Conservation (phyloP, 1,140 invertebrate genomes). For the Medauroidea extradentata region DNA sequence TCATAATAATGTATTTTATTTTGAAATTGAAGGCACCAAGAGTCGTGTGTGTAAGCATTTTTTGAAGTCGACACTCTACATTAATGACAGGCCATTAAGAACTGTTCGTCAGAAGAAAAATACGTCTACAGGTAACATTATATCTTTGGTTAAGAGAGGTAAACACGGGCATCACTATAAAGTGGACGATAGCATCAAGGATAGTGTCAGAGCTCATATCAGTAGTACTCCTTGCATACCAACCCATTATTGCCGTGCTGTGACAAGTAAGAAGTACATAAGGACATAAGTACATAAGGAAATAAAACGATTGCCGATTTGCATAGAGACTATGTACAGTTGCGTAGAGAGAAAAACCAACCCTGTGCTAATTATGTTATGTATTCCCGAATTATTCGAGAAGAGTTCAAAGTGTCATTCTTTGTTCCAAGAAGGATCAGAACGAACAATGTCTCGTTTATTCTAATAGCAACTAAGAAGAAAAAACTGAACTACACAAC, state of each 20-base stretch:
- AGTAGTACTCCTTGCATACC: constrained; percentile 34
- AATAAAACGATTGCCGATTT: constrained; percentile 35
- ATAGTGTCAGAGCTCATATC: constrained; percentile 33
- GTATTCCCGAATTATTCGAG: constrained; percentile 32
- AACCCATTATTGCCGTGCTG: constrained; percentile 33
- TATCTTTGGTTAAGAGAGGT: constrained; percentile 9
- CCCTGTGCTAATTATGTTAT: constrained; percentile 26
- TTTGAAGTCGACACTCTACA: constrained; percentile 28
- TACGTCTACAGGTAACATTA: not conserved
- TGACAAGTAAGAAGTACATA: constrained; percentile 32
- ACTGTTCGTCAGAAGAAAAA: constrained; percentile 23
- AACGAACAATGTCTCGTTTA: constrained; percentile 22
- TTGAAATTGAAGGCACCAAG: constrained; percentile 20
- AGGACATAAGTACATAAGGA: too few relatives aligned
- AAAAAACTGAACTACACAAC: constrained; percentile 15
- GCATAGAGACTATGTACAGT: constrained; percentile 29
- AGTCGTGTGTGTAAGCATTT: constrained; percentile 27
- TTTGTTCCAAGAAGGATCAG: constrained; percentile 26
- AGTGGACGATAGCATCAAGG: constrained; percentile 26
- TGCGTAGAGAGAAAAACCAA: constrained; percentile 22
- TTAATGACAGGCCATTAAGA: constrained; percentile 22
- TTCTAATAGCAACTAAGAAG: constrained; percentile 23
- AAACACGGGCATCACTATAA: constrained; percentile 33
- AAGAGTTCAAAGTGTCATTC: constrained; percentile 32
- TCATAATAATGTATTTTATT: constrained; percentile 29